These are phyloP conservation scores for Bedellia somnulentella DNA, from an alignment of 2,888 invertebrate genomes.

Conservation along the genomic window DNA sequence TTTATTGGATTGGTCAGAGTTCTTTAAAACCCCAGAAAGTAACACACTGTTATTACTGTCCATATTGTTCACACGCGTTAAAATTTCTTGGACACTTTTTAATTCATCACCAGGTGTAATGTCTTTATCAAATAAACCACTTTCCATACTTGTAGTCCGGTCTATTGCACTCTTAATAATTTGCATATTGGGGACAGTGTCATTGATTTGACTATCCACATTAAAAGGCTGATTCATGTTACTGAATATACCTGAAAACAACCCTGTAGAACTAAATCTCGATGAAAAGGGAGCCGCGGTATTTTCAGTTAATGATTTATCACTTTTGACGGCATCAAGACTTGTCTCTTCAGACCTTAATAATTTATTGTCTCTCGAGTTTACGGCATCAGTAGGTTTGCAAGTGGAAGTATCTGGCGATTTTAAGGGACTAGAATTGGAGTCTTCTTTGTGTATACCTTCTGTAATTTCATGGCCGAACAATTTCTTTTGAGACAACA, in stretches of 20 bases:
- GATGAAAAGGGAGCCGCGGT: conserved; percentile 31
- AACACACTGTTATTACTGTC: conserved; percentile 54
- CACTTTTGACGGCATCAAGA: conserved; percentile 12
- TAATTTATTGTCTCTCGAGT: not conserved
- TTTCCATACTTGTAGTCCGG: conserved; percentile 49
- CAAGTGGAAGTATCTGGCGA: not conserved
- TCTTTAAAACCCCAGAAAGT: conserved; percentile 44
- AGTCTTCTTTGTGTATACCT: too few relatives aligned
- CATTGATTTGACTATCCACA: conserved; percentile 29
- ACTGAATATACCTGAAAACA: conserved; percentile 48
- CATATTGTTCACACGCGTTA: conserved; percentile 55
- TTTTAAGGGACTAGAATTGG: not conserved
- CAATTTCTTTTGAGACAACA: not conserved
- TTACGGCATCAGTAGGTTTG: too few relatives aligned
- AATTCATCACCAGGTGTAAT: conserved; percentile 42
- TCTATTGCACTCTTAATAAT: conserved; percentile 56
- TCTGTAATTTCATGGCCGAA: too few relatives aligned
- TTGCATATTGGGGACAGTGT: conserved; percentile 46
- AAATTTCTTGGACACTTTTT: conserved; percentile 48
- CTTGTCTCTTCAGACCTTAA: not conserved
- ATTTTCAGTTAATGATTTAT: conserved; percentile 27
- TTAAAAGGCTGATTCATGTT: conserved; percentile 37
- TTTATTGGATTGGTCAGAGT: conserved; percentile 18
- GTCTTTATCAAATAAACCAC: conserved; percentile 41
- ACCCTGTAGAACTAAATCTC: conserved; percentile 39